Evolutionary conservation across 2,113 vertebrate genomes (phyloP), one percentile per base, ranked within the genome.

Genomic region (Nannospalax galili): DNA sequence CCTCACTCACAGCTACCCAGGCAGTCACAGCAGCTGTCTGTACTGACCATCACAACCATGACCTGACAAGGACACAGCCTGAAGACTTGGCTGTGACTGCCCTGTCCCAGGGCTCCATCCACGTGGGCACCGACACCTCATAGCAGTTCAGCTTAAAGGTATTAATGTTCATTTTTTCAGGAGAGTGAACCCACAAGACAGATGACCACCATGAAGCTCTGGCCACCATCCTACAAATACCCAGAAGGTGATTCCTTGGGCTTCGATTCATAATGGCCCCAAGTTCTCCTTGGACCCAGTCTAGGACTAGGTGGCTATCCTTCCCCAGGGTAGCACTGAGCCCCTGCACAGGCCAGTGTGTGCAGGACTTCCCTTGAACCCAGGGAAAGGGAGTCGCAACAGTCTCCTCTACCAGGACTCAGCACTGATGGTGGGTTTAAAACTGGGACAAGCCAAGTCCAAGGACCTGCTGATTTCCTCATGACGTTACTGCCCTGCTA

Each of bases 341-440:
- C 45, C 73, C 64, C 1, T 3, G 30, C 37, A 48, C 2, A 0
- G 1, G 65, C 5, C 7, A 1, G 19, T 2, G 1, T 1, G 19
- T n/a, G 12, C 37, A 22, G 40, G 37, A 52, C 15, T 35, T 75
- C 72, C 30, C 56, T 45, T 1, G 0, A 14, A 65, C 40, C 0
- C 0, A 4, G 24, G 19, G 28, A 20, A 60, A 65, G 32, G n/a
- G 35, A 40, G 19, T 9, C 0, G 1, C 32, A 56, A 35, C 69
- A 1, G 5, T 64, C n/a, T 62, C 37, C 32, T 42, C 30, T 20
- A 74, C 70, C 26, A 10, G 45, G 37, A 67, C 77, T 10, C 28
- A 5, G 11, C 17, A 69, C 14, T 62, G 52, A 2, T 0, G 3
- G 58, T 22, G 78, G n/a, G 2, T 35, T 12, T 56, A 20, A n/a